Evolutionary conservation across 2,113 vertebrate species (phyloP).

Genomic region (Aspiorhynchus laticeps): DNA sequence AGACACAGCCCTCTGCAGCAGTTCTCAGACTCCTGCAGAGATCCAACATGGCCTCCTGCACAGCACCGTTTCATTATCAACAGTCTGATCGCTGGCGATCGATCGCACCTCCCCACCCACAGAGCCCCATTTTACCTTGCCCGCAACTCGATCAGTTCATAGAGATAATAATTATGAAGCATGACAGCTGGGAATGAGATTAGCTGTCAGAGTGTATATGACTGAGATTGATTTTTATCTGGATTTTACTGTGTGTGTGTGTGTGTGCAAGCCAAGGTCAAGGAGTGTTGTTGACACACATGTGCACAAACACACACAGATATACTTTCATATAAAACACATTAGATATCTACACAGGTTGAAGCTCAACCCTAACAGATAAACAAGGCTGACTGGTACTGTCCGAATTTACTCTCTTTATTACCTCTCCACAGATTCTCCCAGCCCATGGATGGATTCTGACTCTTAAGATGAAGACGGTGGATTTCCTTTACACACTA

Average conservation of each 20-base stretch:
- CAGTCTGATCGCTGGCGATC: constrained; percentile 65
- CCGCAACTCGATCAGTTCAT: constrained; percentile 35
- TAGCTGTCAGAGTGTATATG: constrained; percentile 28
- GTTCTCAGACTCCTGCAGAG: constrained; percentile 71
- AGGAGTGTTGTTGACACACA: neutral
- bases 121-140: constrained; percentile 48
- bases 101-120: constrained; percentile 71
- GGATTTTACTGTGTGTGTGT: constrained; percentile 5
- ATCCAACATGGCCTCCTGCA: constrained; percentile 63
- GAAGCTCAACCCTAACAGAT: neutral
- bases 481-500: neutral
- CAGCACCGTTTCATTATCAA: constrained; percentile 76
- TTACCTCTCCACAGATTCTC: neutral
- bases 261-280: constrained; percentile 10
- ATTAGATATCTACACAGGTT: neutral
- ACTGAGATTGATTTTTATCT: constrained; percentile 24
- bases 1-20: constrained; percentile 64
- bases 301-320: neutral
- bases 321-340: neutral
- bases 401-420: neutral
- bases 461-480: neutral
- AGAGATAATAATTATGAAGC: constrained; percentile 44
- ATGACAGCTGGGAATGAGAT: constrained; percentile 43
- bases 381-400: neutral
- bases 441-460: neutral